Evolutionary conservation across 2,888 invertebrate genomes (phyloP).

Genomic region (Hemicrepidius hirtus): DNA sequence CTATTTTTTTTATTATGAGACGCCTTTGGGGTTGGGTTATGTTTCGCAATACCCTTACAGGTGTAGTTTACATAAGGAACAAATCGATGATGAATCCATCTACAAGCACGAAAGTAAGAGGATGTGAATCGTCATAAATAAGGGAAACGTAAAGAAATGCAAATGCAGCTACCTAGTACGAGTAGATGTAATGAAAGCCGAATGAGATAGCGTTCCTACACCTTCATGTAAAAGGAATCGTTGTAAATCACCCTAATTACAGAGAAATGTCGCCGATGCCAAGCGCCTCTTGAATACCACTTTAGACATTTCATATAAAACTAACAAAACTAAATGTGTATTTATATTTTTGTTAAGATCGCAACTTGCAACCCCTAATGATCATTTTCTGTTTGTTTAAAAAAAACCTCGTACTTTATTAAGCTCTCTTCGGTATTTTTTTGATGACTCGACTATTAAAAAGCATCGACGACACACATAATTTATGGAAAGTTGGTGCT

Average conservation of each 20-base stretch:
- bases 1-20: too few relatives aligned
- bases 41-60: too few relatives aligned
- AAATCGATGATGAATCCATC: constrained; percentile 27
- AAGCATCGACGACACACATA: not conserved
- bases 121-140: constrained; percentile 32
- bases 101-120: constrained; percentile 26
- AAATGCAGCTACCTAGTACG: constrained; percentile 47
- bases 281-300: constrained; percentile 23
- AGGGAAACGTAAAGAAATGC: constrained; percentile 42
- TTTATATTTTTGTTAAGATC: constrained; percentile 21
- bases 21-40: not conserved
- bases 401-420: too few relatives aligned
- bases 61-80: constrained; percentile 7
- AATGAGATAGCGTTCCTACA: constrained; percentile 37
- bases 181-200: constrained; percentile 41
- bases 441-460: constrained; percentile 6
- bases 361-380: constrained; percentile 1
- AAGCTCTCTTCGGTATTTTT: not conserved
- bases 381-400: constrained; percentile 1
- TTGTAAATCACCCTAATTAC: constrained; percentile 50
- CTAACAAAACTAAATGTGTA: constrained; percentile 35
- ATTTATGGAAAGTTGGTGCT: constrained; percentile 13
- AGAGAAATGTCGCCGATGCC: constrained; percentile 25
- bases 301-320: constrained; percentile 41
- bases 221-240: constrained; percentile 43